phyloP scores from a whole-genome alignment of 2,113 vertebrate species.

The crab-eating macaque (Macaca fascicularis) region T2T-MFA8v1.1 NC_088380.1:76298501-76299000 shows the following conservation, averaged over 20 bases:
- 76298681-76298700: neutral
- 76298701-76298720: neutral
- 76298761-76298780: neutral
- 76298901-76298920: neutral
- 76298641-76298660: neutral
- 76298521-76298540: no score
- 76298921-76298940: neutral
- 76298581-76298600: neutral
- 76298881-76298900: neutral
- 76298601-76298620: neutral
- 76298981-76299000: neutral
- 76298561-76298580: neutral
- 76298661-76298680: neutral
- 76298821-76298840: neutral
- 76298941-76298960: neutral
- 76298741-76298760: neutral
- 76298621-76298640: neutral
- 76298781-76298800: neutral
- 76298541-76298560: no score
- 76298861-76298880: neutral
- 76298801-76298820: neutral
- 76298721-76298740: neutral
- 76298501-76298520: no score
- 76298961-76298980: neutral
- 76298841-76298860: neutral